Conservation (phyloP, 2,113 vertebrate genomes). For the Centropristis striata region DNA sequence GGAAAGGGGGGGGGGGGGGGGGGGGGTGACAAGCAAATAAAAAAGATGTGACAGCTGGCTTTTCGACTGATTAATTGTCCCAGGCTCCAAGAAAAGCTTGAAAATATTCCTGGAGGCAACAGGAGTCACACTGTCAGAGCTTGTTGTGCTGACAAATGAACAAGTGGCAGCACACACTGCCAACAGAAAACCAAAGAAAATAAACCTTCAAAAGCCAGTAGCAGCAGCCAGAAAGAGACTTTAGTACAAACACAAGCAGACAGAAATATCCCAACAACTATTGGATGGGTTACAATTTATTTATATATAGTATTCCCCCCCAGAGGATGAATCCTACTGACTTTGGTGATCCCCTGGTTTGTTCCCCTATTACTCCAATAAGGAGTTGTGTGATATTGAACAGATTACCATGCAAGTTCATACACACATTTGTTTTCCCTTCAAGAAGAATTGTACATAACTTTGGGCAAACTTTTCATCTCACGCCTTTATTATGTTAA, state of each 20-base stretch:
- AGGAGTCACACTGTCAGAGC: background rate
- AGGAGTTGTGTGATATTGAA: background rate
- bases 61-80: constrained; percentile 31
- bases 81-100: constrained; percentile 31
- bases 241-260: background rate
- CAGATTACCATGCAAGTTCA: too few relatives aligned
- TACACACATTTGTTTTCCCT: too few relatives aligned
- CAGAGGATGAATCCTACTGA: background rate
- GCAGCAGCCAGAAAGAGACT: background rate
- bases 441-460: too few relatives aligned
- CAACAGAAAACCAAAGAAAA: constrained; percentile 6
- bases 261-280: background rate
- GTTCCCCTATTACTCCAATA: too few relatives aligned
- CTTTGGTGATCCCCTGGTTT: background rate
- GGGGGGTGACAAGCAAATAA: too few relatives aligned
- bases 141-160: constrained; percentile 3
- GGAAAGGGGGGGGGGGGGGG: background rate
- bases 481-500: too few relatives aligned
- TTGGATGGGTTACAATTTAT: background rate
- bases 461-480: too few relatives aligned
- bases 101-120: constrained; percentile 34
- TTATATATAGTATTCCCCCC: background rate
- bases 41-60: constrained; percentile 44
- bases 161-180: background rate
- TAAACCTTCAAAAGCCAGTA: background rate